These are phyloP conservation scores for Macroramphosus scolopax DNA, from an alignment of 2,797 vertebrate species.

Conservation along the genomic window DNA sequence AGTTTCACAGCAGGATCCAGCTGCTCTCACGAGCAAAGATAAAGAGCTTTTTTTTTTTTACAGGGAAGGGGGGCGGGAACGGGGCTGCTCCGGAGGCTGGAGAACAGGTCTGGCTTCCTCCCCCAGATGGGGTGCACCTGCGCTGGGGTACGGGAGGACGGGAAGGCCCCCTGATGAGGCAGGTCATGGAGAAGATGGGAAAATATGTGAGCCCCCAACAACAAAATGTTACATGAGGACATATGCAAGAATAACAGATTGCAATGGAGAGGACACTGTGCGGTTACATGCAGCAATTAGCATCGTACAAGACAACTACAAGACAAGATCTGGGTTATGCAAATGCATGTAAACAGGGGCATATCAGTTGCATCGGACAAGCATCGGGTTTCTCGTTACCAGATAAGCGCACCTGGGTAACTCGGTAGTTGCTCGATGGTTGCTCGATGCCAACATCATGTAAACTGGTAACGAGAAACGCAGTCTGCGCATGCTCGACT, in stretches of 20 bases:
- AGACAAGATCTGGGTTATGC: too few species aligned
- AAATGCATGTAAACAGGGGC: too few species aligned
- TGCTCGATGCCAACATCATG: too few species aligned
- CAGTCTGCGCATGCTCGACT: too few species aligned
- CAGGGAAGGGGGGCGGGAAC: slow-evolving; percentile 51
- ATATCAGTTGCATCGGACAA: too few species aligned
- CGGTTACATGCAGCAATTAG: too few species aligned
- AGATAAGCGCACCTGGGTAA: too few species aligned
- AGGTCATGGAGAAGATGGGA: slow-evolving; percentile 10
- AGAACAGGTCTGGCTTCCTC: slow-evolving; percentile 57
- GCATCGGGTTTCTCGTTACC: too few species aligned
- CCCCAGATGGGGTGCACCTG: slow-evolving; percentile 71
- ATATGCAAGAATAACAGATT: background rate
- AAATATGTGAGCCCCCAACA: too few species aligned
- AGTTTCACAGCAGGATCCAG: slow-evolving; percentile 61
- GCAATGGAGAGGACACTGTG: background rate
- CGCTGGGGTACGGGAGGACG: slow-evolving; percentile 31
- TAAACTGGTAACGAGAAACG: too few species aligned
- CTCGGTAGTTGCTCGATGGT: too few species aligned
- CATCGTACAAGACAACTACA: too few species aligned
- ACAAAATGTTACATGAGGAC: slow-evolving; percentile 12
- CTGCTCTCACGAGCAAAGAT: slow-evolving; percentile 63
- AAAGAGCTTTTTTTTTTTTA: slow-evolving; percentile 65
- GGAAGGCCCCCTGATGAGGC: slow-evolving; percentile 23
- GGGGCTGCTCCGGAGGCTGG: slow-evolving; percentile 29